Percentiles rank a stretch among this genome's conserved stretches.
phyloP scores from a whole-genome alignment of 2,888 invertebrate genomes.

The Metopia argyrocephala region DNA sequence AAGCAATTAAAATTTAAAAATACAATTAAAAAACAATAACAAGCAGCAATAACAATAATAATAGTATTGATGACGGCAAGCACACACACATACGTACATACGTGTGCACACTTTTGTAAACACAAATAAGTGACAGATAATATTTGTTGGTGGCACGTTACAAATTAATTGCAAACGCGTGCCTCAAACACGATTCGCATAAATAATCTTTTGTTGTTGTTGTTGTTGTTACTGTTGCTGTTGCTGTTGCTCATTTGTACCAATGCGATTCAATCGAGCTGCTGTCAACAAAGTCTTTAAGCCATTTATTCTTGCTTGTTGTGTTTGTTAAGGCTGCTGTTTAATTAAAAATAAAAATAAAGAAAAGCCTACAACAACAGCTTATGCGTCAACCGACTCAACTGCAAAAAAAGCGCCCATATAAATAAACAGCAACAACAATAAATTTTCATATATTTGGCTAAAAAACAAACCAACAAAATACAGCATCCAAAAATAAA shows the following conservation, averaged over 20 bases:
- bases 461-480: constrained; percentile 24
- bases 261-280: neutral
- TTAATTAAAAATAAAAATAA: neutral
- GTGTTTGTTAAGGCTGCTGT: too few relatives aligned
- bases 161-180: constrained; percentile 65
- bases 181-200: constrained; percentile 64
- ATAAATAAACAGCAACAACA: constrained; percentile 33
- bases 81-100: constrained; percentile 5
- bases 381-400: constrained; percentile 12
- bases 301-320: too few relatives aligned
- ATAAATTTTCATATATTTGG: too few relatives aligned
- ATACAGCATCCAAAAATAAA: neutral
- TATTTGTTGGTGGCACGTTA: constrained; percentile 63
- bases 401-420: constrained; percentile 7
- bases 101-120: neutral
- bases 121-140: constrained; percentile 51
- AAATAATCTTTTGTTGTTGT: constrained; percentile 43
- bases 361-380: neutral
- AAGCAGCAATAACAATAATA: constrained; percentile 29
- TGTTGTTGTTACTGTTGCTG: neutral
- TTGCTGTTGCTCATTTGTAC: constrained; percentile 16
- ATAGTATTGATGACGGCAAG: constrained; percentile 16
- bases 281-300: too few relatives aligned
- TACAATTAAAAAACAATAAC: constrained; percentile 3
- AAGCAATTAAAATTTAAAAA: constrained; percentile 3